These are phyloP conservation scores for Hippocampus barbouri DNA, from an alignment of 2,113 vertebrate species.

Conservation along the genomic window DNA sequence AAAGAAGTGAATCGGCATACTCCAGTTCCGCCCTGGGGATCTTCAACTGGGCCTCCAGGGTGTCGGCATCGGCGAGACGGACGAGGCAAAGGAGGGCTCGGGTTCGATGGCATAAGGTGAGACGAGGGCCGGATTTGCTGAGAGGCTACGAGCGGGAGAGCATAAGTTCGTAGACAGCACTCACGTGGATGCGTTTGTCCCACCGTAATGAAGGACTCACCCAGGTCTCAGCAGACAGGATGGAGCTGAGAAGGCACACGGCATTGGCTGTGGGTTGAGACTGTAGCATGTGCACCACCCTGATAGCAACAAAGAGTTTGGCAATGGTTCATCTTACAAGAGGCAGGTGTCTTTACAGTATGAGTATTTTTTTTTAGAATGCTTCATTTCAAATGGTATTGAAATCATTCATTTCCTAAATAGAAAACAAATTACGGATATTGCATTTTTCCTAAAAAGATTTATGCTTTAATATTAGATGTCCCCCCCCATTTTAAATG, in stretches of 20 bases:
- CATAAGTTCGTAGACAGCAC: neutral
- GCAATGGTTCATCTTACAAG: neutral
- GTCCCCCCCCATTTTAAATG: too few relatives aligned
- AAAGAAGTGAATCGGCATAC: constrained; percentile 64
- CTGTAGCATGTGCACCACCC: constrained; percentile 87
- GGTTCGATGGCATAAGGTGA: constrained; percentile 84
- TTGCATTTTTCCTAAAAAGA: neutral
- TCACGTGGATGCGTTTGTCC: too few relatives aligned
- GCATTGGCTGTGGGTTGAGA: constrained; percentile 75
- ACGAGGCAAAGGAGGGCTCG: constrained; percentile 87
- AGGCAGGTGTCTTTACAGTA: neutral
- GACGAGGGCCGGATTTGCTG: constrained; percentile 69
- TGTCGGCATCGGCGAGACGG: constrained; percentile 76
- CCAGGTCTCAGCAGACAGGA: constrained; percentile 80
- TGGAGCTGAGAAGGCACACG: constrained; percentile 78
- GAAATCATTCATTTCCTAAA: neutral
- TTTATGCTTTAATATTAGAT: neutral
- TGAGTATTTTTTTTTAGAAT: too few relatives aligned
- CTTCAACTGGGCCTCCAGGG: constrained; percentile 80
- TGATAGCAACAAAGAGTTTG: constrained; percentile 43
- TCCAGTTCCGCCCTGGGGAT: constrained; percentile 79
- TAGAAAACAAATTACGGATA: neutral
- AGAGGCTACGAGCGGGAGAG: constrained; percentile 67
- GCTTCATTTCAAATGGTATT: neutral
- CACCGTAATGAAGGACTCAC: constrained; percentile 62